A percentile compares a stretch with the other conserved stretches of the same genome.
phyloP scores from a whole-genome alignment of 1,140 invertebrate species.

The Stratiolaelaps scimitus region DNA sequence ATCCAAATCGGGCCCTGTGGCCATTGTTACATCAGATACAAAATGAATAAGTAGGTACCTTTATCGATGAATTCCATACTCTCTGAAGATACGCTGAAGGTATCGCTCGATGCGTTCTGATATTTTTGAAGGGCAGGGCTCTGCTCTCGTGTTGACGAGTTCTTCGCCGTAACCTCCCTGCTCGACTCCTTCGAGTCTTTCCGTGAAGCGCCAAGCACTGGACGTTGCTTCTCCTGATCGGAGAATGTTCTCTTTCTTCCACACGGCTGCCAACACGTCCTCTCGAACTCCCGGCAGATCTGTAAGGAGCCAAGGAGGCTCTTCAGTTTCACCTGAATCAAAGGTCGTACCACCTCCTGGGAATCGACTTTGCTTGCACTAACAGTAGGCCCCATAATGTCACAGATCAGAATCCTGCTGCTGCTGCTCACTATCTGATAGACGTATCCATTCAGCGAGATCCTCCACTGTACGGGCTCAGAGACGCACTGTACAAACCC shows the following conservation, averaged over 20 bases:
- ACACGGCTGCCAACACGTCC: slow-evolving; percentile 24
- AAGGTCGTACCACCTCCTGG: too few relatives aligned
- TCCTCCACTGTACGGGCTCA: too few relatives aligned
- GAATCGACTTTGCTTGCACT: too few relatives aligned
- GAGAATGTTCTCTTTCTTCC: slow-evolving; percentile 21
- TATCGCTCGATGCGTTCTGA: not conserved
- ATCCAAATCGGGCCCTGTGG: too few relatives aligned
- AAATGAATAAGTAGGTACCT: slow-evolving; percentile 1
- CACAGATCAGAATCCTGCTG: too few relatives aligned
- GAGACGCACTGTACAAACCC: too few relatives aligned
- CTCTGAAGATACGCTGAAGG: slow-evolving; percentile 19
- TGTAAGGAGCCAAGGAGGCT: slow-evolving; percentile 16
- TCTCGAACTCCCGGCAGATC: slow-evolving; percentile 23
- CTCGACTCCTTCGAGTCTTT: slow-evolving; percentile 13
- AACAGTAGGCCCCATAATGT: too few relatives aligned
- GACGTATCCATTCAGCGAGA: too few relatives aligned
- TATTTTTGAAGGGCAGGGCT: too few relatives aligned
- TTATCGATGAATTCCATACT: slow-evolving; percentile 26
- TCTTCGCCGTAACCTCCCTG: not conserved
- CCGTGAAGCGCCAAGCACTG: not conserved
- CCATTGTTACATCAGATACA: too few relatives aligned
- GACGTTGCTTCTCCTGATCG: slow-evolving; percentile 25
- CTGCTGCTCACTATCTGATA: too few relatives aligned
- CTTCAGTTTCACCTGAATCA: slow-evolving; percentile 2
- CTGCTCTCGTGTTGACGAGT: not conserved